Evolutionary conservation across 64 coral and sea anemone species (phyloP).

Genomic region (Montipora cactus): DNA sequence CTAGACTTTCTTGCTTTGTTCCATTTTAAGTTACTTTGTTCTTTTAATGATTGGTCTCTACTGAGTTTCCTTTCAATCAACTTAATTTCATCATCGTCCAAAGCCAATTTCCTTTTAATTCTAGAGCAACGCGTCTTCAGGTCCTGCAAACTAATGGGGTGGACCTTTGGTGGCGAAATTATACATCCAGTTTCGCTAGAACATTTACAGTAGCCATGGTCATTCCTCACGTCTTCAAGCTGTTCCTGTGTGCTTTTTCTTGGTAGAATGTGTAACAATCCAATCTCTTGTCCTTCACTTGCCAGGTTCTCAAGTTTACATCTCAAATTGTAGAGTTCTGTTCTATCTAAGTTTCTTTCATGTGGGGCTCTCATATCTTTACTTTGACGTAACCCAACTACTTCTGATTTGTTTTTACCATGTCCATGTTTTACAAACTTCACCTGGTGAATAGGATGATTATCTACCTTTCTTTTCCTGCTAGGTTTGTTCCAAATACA

Average conservation of each 20-base stretch:
- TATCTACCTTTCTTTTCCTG: conserved; percentile 32
- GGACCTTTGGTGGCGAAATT: conserved; percentile 53
- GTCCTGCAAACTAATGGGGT: background rate
- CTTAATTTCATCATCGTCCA: background rate
- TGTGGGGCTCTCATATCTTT: no score
- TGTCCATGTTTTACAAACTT: conserved; percentile 56
- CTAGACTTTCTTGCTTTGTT: conserved; percentile 29
- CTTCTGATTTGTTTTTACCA: background rate
- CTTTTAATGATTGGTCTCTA: background rate
- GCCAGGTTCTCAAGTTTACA: conserved; percentile 16
- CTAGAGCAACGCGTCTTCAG: background rate
- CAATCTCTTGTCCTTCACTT: conserved; percentile 52
- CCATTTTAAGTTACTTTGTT: conserved; percentile 25
- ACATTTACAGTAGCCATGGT: conserved; percentile 41
- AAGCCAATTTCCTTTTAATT: background rate
- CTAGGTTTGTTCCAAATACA: conserved; percentile 28
- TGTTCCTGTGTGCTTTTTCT: conserved; percentile 56
- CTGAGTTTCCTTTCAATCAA: background rate
- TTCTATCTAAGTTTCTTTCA: no score
- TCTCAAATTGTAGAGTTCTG: background rate
- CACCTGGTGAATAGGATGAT: conserved; percentile 11
- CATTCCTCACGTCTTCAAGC: conserved; percentile 24
- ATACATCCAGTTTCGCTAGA: conserved; percentile 8
- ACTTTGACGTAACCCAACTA: no score
- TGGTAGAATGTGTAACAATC: conserved; percentile 40